Percentiles rank a stretch among this genome's conserved stretches.
phyloP scores from a whole-genome alignment of 2,113 vertebrate species.

The Neodontobutis hainanensis region DNA sequence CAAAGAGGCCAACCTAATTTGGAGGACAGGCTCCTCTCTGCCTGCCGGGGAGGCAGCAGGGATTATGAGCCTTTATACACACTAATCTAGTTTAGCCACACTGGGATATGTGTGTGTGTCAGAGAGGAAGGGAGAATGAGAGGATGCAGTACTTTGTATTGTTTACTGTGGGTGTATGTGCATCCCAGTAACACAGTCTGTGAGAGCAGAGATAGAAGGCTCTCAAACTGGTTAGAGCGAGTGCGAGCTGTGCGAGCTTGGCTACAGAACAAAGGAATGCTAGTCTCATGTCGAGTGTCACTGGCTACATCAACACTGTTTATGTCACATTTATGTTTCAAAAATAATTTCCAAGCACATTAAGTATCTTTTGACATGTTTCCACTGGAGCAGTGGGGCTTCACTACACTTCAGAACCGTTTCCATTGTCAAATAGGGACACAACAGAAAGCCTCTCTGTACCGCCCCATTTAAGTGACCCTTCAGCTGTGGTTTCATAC shows the following conservation, averaged over 20 bases:
- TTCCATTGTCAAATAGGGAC: no score
- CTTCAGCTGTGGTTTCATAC: no score
- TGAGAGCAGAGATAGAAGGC: slow-evolving; percentile 58
- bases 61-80: slow-evolving; percentile 80
- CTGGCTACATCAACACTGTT: background rate
- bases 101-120: slow-evolving; percentile 35
- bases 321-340: no score
- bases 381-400: no score
- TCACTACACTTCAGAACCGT: no score
- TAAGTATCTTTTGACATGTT: no score
- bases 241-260: slow-evolving; percentile 52
- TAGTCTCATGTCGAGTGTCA: slow-evolving; percentile 4
- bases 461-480: no score
- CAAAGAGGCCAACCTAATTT: slow-evolving; percentile 76
- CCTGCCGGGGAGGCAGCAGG: slow-evolving; percentile 75
- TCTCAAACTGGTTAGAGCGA: slow-evolving; percentile 56
- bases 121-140: background rate
- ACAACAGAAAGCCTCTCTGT: no score
- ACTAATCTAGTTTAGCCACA: slow-evolving; percentile 80
- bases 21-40: slow-evolving; percentile 73
- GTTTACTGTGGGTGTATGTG: slow-evolving; percentile 14
- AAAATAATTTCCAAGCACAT: no score
- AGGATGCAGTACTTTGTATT: slow-evolving; percentile 11
- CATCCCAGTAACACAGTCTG: slow-evolving; percentile 30
- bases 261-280: slow-evolving; percentile 35